These are phyloP conservation scores for Synodontis membranacea DNA, from an alignment of 2,113 vertebrate species.

Conservation along the genomic window DNA sequence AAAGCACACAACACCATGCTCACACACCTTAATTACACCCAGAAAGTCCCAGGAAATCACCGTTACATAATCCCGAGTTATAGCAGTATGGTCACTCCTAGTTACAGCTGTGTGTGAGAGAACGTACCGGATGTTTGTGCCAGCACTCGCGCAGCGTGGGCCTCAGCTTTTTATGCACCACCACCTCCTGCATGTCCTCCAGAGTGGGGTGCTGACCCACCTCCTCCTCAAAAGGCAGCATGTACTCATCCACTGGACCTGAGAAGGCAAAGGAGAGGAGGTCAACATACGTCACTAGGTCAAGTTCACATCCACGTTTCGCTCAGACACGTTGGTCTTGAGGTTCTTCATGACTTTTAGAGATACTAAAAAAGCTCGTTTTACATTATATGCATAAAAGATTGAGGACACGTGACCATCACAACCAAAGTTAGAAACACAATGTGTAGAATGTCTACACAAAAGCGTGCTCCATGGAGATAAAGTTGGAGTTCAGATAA, in stretches of 20 bases:
- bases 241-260: constrained; percentile 86
- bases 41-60: constrained; percentile 10
- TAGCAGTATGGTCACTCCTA: background rate
- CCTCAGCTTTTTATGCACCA: constrained; percentile 97
- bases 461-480: too few relatives aligned
- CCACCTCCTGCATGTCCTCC: constrained; percentile 99
- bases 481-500: too few relatives aligned
- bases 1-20: background rate
- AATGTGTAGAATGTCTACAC: background rate
- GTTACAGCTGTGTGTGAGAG: background rate
- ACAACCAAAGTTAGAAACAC: too few relatives aligned
- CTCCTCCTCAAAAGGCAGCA: constrained; percentile 83
- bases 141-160: constrained; percentile 93
- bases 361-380: background rate
- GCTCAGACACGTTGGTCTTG: background rate
- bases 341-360: background rate
- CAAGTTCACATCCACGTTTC: background rate
- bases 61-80: background rate
- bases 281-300: background rate
- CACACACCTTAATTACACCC: background rate
- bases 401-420: background rate
- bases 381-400: background rate
- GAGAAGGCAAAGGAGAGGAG: background rate
- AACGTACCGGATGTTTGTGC: constrained; percentile 94
- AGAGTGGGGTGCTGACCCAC: constrained; percentile 93